Base-by-base conservation (phyloP, 2,797 vertebrate species). In the Acanthis flammea region DNA sequence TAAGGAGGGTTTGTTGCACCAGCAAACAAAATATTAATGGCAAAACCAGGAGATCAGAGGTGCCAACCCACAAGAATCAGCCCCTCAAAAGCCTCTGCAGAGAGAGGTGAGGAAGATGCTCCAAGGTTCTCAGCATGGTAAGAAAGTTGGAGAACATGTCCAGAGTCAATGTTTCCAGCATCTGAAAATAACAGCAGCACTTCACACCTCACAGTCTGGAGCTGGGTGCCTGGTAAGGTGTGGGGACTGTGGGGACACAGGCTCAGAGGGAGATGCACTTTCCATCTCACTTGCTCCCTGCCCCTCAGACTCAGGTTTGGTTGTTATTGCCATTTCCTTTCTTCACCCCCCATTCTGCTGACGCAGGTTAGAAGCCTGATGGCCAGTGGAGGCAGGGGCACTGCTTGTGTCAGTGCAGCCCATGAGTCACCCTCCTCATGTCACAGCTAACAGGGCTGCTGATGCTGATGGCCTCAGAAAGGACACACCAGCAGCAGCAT, bases 381-480 rank as follows among this genome's bases (percentile, higher is more conserved):
- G 61, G 91, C 81, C 95, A 87, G 37, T 55, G 3, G 3, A 78
- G 89, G 94, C 12, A 80, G 67, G 37, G 90, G 25, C 94, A 72
- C 57, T 2, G 1, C 75, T 16, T 16, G 65, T 30, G 5, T 41
- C 19, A 23, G 57, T 14, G 23, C 7, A 33, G 71, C 28, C 23
- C 86, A 10, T 86, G 95, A 95, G 87, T 94, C 95, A 95, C 62
- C 77, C 68, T 88, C 65, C 82, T 80, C 5, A 0, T 72, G 66
- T 91, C 95, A 88, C 95, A 95, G 73, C 77, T 70, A 86, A 27
- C 74, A 44, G 75, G 72, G 75, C 88, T 39, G 68, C 88, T 95
- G 95, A 88, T 2, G 50, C 68, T 41, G 72, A 27, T 93, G 87
- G 7, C 89, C 81, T 91, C 81, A n/a, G 78, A 94, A 92, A 73